These are phyloP conservation scores for Lacerta bilineata DNA, from an alignment of 2,797 vertebrate genomes.

Conservation along the genomic window DNA sequence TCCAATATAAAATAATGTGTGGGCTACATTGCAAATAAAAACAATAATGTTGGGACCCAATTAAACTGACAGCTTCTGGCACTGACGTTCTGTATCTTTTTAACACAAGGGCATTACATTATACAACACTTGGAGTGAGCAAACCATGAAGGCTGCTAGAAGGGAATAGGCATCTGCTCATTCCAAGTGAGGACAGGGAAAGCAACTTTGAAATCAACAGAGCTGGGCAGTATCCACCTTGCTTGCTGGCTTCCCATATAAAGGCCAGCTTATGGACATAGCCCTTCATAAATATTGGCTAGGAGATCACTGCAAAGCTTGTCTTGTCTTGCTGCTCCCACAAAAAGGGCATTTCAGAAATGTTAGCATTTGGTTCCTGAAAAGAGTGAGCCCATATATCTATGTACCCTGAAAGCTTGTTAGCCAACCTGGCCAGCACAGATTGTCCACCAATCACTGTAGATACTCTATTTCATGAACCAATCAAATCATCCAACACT, in stretches of 20 bases:
- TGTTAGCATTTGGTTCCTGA: background rate
- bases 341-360: rapidly evolving
- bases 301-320: background rate
- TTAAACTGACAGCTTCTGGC: slow-evolving; percentile 8
- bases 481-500: background rate
- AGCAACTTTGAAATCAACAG: background rate
- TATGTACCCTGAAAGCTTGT: no score
- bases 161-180: background rate
- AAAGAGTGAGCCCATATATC: background rate
- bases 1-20: background rate
- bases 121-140: background rate
- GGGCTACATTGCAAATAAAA: slow-evolving; percentile 23
- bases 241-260: slow-evolving; percentile 11
- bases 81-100: rapidly evolving
- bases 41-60: rapidly evolving
- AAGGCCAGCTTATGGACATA: rapidly evolving
- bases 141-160: no score
- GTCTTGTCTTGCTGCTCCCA: rapidly evolving
- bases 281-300: background rate
- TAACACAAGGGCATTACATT: background rate
- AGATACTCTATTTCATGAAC: background rate
- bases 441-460: background rate
- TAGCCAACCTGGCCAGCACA: background rate
- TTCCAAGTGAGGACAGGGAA: background rate
- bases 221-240: background rate